These are phyloP conservation scores for Conus ventricosus DNA, from an alignment of 1,140 invertebrate genomes.

Conservation along the genomic window DNA sequence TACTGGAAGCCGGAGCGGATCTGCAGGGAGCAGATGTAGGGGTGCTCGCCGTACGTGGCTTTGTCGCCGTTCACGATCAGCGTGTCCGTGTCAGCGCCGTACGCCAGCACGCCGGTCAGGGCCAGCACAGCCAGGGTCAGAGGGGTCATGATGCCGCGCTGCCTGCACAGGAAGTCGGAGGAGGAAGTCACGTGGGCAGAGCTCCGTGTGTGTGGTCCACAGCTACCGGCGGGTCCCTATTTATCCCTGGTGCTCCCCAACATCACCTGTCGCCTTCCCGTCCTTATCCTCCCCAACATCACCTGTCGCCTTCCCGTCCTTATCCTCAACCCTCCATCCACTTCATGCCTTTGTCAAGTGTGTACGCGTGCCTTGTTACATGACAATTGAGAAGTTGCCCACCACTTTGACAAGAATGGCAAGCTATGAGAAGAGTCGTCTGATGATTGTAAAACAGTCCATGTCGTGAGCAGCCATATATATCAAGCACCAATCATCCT, in stretches of 20 bases:
- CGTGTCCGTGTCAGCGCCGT: neutral
- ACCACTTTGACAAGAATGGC: too few relatives aligned
- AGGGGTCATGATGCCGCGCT: neutral
- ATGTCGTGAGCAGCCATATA: too few relatives aligned
- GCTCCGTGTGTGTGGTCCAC: neutral
- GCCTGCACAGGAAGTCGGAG: neutral
- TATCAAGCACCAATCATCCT: too few relatives aligned
- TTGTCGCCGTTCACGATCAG: slow-evolving; percentile 22
- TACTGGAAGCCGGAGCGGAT: neutral
- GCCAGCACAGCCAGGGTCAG: neutral
- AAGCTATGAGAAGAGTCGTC: too few relatives aligned
- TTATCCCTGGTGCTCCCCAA: neutral
- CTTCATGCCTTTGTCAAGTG: too few relatives aligned
- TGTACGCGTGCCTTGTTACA: too few relatives aligned
- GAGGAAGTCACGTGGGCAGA: neutral
- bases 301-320: neutral
- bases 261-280: neutral
- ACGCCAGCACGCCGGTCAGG: neutral
- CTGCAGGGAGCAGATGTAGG: slow-evolving; percentile 39
- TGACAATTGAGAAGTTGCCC: too few relatives aligned
- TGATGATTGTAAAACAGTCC: too few relatives aligned
- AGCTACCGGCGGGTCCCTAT: neutral
- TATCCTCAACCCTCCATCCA: neutral
- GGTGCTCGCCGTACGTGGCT: slow-evolving; percentile 27
- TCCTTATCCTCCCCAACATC: neutral